A percentile compares a stretch with the other conserved stretches of the same genome.
Evolutionary conservation across 2,888 invertebrate species (phyloP).

Genomic region (Dichetophora obliterata): DNA sequence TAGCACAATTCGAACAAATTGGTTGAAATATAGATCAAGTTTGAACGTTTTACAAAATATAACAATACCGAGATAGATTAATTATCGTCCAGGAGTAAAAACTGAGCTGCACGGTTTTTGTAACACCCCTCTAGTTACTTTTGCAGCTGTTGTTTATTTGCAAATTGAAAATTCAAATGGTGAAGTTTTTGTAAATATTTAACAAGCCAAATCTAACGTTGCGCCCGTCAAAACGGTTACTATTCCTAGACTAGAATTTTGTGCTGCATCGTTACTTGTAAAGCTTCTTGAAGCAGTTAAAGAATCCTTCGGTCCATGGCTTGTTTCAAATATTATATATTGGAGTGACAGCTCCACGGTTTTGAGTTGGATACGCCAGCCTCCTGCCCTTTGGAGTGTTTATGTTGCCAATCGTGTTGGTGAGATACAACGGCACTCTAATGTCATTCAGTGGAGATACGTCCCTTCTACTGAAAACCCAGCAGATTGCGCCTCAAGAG

Average conservation of each 20-base stretch:
- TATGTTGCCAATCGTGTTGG: slow-evolving; percentile 14
- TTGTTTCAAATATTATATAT: too few relatives aligned
- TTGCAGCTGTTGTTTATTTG: slow-evolving; percentile 34
- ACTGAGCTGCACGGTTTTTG: slow-evolving; percentile 37
- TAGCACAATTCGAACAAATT: background rate
- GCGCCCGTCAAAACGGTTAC: too few relatives aligned
- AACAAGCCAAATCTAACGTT: slow-evolving; percentile 37
- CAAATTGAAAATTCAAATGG: background rate
- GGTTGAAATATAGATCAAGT: slow-evolving; percentile 27
- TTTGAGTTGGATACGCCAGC: slow-evolving; percentile 37
- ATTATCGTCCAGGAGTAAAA: background rate
- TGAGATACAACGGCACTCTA: slow-evolving; percentile 27
- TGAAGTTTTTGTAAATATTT: slow-evolving; percentile 30
- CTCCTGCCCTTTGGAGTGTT: slow-evolving; percentile 36
- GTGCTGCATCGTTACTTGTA: slow-evolving; percentile 4
- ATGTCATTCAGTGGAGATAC: slow-evolving; percentile 13
- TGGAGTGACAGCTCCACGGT: too few relatives aligned
- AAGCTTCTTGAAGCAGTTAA: background rate
- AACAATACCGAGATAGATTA: slow-evolving; percentile 35
- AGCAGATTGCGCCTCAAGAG: slow-evolving; percentile 21
- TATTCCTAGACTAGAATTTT: slow-evolving; percentile 33
- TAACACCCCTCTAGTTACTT: slow-evolving; percentile 38
- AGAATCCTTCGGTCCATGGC: slow-evolving; percentile 17
- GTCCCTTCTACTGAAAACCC: too few relatives aligned
- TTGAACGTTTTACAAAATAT: background rate